These are phyloP conservation scores for Napeogenes inachia DNA, from an alignment of 2,888 invertebrate species.

Conservation along the genomic window DNA sequence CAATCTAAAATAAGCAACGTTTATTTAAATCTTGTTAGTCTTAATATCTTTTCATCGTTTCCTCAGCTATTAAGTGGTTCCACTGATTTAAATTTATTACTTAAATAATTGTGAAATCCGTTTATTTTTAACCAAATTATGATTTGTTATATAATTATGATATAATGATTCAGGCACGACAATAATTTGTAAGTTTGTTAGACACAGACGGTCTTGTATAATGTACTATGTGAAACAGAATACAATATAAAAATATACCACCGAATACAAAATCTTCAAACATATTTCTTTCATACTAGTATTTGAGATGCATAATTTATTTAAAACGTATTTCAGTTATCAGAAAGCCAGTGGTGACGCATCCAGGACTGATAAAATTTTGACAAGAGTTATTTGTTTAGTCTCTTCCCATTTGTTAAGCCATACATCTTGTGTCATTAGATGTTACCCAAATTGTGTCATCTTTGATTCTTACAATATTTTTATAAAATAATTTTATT, in stretches of 20 bases:
- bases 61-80: constrained; percentile 7
- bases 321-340: constrained; percentile 14
- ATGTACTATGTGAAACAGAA: background rate
- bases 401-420: constrained; percentile 50
- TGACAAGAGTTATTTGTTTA: constrained; percentile 60
- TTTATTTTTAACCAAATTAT: too few species aligned
- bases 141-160: too few species aligned
- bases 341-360: constrained; percentile 43
- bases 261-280: background rate
- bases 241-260: background rate
- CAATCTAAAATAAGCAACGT: constrained; percentile 53
- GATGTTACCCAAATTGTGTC: constrained; percentile 6
- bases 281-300: background rate
- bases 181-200: too few species aligned
- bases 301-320: background rate
- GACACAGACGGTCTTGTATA: background rate
- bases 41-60: constrained; percentile 31
- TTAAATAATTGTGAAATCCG: background rate
- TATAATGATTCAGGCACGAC: too few species aligned
- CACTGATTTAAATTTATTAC: background rate
- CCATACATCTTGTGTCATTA: constrained; percentile 49
- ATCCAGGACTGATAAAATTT: constrained; percentile 52
- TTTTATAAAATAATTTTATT: background rate
- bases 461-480: background rate
- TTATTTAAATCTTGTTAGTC: constrained; percentile 37